Conservation (phyloP, 53 echinoderm and acorn worm genomes). For the Echinarachnius parma region DNA sequence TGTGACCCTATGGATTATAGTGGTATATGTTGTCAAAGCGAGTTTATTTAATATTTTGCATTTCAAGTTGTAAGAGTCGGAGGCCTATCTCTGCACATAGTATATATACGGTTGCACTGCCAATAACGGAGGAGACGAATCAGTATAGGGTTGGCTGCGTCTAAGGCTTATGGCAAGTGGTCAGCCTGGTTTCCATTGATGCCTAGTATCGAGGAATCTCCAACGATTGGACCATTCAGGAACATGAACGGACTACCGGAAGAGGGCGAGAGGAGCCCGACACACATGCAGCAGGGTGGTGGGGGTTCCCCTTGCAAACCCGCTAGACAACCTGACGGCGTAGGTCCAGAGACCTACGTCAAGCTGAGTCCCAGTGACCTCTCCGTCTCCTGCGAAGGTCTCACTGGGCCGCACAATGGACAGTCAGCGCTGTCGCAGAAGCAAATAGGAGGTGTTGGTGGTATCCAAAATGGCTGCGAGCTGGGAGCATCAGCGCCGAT, state of each 20-base stretch:
- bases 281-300: conserved; percentile 49
- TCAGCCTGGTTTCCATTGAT: conserved; percentile 14
- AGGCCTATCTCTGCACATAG: too few relatives aligned
- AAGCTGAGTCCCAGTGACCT: conserved; percentile 34
- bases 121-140: too few relatives aligned
- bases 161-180: too few relatives aligned
- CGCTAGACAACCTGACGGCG: conserved; percentile 38
- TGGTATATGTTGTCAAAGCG: too few relatives aligned
- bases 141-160: too few relatives aligned
- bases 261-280: conserved; percentile 23
- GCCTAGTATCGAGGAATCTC: conserved; percentile 25
- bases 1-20: too few relatives aligned
- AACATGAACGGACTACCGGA: conserved; percentile 39
- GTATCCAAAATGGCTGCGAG: conserved; percentile 31
- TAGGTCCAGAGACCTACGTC: conserved; percentile 18
- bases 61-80: too few relatives aligned
- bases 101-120: too few relatives aligned
- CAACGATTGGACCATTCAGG: conserved; percentile 1
- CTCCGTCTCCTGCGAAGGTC: conserved; percentile 23
- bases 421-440: conserved; percentile 12
- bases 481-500: background rate
- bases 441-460: conserved; percentile 1
- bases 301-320: conserved; percentile 61
- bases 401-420: conserved; percentile 25
- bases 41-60: too few relatives aligned